Evolutionary conservation across 2,888 invertebrate genomes (phyloP).

Genomic region (Pterostichus madidus): DNA sequence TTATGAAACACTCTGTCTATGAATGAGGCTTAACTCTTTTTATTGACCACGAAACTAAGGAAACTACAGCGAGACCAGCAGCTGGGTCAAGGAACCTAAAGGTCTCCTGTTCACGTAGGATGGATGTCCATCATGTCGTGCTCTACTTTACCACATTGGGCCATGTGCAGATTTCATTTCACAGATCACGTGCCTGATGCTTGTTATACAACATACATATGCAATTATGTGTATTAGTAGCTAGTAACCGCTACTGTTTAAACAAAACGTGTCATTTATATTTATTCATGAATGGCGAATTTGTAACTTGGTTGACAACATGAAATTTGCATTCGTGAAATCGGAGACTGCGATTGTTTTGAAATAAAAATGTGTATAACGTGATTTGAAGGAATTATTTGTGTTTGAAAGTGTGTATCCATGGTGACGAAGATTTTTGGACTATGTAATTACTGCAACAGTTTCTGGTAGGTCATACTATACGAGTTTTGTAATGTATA

Average conservation of each 20-base stretch:
- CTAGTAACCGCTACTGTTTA: background rate
- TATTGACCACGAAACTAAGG: background rate
- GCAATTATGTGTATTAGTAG: background rate
- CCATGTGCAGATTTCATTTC: conserved; percentile 2
- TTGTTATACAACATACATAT: conserved; percentile 18
- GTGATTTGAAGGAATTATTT: too few species aligned
- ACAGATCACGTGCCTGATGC: background rate
- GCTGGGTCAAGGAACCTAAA: conserved; percentile 24
- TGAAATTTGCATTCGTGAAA: background rate
- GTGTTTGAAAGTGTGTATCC: too few species aligned
- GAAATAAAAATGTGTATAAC: too few species aligned
- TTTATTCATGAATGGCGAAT: conserved; percentile 15
- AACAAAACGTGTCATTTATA: background rate
- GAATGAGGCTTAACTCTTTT: too few species aligned
- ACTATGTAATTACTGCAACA: too few species aligned
- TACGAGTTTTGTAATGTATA: too few species aligned
- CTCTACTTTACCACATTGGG: background rate
- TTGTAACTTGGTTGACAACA: background rate
- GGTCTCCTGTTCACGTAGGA: background rate
- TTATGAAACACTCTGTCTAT: too few species aligned
- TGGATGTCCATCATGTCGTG: background rate
- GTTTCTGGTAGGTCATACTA: too few species aligned
- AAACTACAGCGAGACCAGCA: background rate
- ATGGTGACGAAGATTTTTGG: too few species aligned
- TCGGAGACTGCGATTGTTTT: background rate